Conservation (phyloP, 2,113 vertebrate genomes). For the Hirundichthys speculiger region DNA sequence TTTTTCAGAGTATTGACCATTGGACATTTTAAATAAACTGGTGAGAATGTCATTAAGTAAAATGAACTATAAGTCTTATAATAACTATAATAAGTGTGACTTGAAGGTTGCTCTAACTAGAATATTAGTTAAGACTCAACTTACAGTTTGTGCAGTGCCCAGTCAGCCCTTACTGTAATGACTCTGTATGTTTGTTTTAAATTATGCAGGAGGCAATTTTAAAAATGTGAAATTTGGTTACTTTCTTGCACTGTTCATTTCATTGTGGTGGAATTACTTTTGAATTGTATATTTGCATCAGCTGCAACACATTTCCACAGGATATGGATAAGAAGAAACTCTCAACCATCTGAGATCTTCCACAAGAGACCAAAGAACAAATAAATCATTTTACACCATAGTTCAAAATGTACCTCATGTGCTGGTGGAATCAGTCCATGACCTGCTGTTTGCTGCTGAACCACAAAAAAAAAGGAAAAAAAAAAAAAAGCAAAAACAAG, state of each 20-base stretch:
- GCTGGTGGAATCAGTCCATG: conserved; percentile 1
- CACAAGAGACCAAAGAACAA: background rate
- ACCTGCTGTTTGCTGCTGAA: background rate
- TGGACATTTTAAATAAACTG: too few relatives aligned
- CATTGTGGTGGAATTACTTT: background rate
- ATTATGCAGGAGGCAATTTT: background rate
- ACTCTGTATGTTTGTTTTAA: background rate
- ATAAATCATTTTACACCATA: conserved; percentile 5
- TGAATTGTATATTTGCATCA: conserved; percentile 7
- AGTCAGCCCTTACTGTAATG: background rate
- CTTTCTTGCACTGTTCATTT: background rate
- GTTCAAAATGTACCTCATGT: conserved; percentile 23
- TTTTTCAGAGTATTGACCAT: too few relatives aligned
- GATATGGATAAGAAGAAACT: background rate
- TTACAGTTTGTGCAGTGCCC: background rate
- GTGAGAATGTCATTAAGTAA: too few relatives aligned
- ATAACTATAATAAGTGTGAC: too few relatives aligned
- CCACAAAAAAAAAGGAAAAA: background rate
- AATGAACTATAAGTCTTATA: too few relatives aligned
- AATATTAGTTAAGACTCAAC: background rate
- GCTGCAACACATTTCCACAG: background rate
- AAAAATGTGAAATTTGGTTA: background rate
- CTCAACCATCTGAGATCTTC: background rate
- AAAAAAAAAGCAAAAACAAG: too few relatives aligned
- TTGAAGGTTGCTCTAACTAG: too few relatives aligned